Evolutionary conservation across 2,797 vertebrate species (phyloP).

Genomic region (Ambastaia sidthimunki): DNA sequence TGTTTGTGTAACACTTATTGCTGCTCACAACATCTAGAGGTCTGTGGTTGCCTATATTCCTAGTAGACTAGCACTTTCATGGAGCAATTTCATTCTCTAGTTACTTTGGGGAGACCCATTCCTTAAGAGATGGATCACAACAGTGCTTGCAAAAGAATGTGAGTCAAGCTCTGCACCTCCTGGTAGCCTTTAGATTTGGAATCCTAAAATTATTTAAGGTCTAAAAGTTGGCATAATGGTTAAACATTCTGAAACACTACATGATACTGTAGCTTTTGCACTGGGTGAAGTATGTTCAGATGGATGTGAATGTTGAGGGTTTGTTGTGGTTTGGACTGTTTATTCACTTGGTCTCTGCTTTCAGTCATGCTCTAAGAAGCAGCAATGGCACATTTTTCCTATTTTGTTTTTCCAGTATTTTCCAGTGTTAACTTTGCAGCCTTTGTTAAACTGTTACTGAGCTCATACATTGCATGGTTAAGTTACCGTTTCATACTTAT

Average conservation of each 20-base stretch:
- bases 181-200: background rate
- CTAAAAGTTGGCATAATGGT: background rate
- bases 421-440: too few relatives aligned
- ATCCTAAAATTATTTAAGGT: background rate
- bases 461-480: too few relatives aligned
- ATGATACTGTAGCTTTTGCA: background rate
- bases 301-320: background rate
- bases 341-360: background rate
- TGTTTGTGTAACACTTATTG: conserved; percentile 45
- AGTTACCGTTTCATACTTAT: too few relatives aligned
- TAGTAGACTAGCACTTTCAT: conserved; percentile 1
- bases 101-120: background rate
- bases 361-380: too few relatives aligned
- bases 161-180: background rate
- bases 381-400: too few relatives aligned
- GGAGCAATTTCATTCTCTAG: background rate
- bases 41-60: background rate
- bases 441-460: too few relatives aligned
- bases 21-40: conserved; percentile 8
- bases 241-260: background rate
- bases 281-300: background rate
- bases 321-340: background rate
- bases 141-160: background rate
- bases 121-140: background rate
- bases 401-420: too few relatives aligned